A percentile compares a stretch with the other conserved stretches of the same genome.
Conservation (phyloP, 2,888 invertebrate genomes). For the Synanthedon vespiformis region DNA sequence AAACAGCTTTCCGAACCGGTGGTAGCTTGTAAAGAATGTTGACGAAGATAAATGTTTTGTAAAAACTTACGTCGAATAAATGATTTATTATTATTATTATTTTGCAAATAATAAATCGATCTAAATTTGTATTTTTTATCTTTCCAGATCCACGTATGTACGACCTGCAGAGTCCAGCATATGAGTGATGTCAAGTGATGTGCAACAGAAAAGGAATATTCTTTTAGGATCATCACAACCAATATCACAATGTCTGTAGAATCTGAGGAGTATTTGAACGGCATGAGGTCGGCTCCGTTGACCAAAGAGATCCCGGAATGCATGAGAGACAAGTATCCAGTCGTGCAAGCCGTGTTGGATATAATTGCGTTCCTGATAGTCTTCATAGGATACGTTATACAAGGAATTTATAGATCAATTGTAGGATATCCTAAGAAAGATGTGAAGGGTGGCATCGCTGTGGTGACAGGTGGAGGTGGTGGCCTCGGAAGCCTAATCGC, state of each 20-base stretch:
- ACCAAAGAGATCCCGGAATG: conserved; percentile 62
- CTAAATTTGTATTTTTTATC: background rate
- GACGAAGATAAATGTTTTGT: too few species aligned
- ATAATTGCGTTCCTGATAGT: conserved; percentile 66
- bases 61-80: too few species aligned
- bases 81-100: too few species aligned
- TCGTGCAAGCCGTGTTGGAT: conserved; percentile 69
- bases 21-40: too few species aligned
- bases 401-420: conserved; percentile 71
- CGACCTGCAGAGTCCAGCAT: background rate
- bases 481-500: conserved; percentile 86
- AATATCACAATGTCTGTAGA: conserved; percentile 29
- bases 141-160: background rate
- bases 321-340: conserved; percentile 59
- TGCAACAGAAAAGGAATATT: conserved; percentile 16
- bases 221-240: conserved; percentile 5
- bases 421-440: conserved; percentile 76
- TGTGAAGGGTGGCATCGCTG: conserved; percentile 80
- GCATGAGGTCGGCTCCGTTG: conserved; percentile 51
- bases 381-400: conserved; percentile 57
- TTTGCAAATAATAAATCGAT: too few species aligned
- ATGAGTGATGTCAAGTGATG: conserved; percentile 36
- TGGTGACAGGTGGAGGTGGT: conserved; percentile 91
- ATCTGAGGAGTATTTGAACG: conserved; percentile 54
- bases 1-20: too few species aligned